Base-by-base conservation (phyloP, 1,140 invertebrate genomes). In the Caerostris extrusa region DNA sequence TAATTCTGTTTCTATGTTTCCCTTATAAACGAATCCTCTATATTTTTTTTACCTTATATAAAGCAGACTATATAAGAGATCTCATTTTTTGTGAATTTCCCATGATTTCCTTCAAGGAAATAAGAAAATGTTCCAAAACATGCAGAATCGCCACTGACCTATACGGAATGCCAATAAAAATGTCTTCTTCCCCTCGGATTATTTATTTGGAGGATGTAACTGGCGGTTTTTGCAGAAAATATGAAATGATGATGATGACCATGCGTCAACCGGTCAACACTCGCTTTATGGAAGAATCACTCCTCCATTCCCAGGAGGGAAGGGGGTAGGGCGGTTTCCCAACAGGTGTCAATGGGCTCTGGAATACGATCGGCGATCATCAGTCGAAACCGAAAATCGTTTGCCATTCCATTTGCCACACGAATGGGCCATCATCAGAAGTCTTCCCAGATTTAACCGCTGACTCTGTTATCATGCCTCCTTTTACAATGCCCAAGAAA, bases 241-340 rank as follows among this genome's bases (percentile, higher is more conserved):
- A 57, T 83, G 61, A 64, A 64, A 64, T 64, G 61, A 64, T 64
- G 61, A 64, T 17, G 71, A 77, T 77, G 71, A 77, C 71, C 34
- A n/a, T n/a, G 34, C 34, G 34, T 34, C 81, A 7, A 12, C 5
- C 81, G 82, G 82, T 83, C 82, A 83, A 83, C 82, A 83, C 82
- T 83, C 82, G 14, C 82, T 83, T 83, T 83, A 83, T 83, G 82
- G 82, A 83, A 67, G 61, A 67, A n/a, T 14, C 61, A 17, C 61
- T 5, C 61, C 3, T 67, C 14, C 14, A n/a, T n/a, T 67, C n/a
- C 71, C 69, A 7, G 34, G 34, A 34, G 34, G n/a, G n/a, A n/a
- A n/a, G n/a, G n/a, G n/a, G n/a, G n/a, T n/a, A n/a, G n/a, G n/a
- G n/a, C n/a, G n/a, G 7, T 8, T 19, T 71, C 34, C 69, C 81